A percentile compares a stretch with the other conserved stretches of the same genome.
phyloP scores from a whole-genome alignment of 2,888 invertebrate species.

The Brachyptera putata region DNA sequence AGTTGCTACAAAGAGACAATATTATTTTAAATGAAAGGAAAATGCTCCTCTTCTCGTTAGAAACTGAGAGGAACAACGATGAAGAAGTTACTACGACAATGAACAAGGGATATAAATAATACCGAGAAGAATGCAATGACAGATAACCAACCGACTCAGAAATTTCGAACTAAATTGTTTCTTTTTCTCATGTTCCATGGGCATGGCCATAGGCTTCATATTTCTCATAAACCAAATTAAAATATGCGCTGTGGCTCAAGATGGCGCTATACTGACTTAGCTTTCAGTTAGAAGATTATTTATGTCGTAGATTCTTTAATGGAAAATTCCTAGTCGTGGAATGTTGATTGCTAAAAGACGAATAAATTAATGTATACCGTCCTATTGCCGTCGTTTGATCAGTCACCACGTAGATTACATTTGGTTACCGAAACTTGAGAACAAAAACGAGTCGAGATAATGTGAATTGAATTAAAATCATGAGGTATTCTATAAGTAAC shows the following conservation, averaged over 20 bases:
- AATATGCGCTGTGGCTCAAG: conserved; percentile 10
- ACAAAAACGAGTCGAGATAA: too few relatives aligned
- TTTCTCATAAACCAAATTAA: conserved; percentile 19
- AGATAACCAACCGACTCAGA: conserved; percentile 14
- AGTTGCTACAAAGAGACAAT: too few relatives aligned
- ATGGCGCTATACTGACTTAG: not conserved
- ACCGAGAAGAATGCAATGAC: conserved; percentile 7
- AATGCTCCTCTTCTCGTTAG: not conserved
- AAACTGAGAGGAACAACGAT: conserved; percentile 1
- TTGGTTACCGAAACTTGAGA: not conserved
- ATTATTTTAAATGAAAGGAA: not conserved
- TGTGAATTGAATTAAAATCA: too few relatives aligned
- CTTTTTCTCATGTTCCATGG: conserved; percentile 17
- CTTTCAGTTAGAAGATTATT: not conserved
- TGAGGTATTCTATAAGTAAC: too few relatives aligned
- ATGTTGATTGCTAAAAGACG: conserved; percentile 19
- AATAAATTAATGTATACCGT: conserved; percentile 15
- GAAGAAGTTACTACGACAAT: conserved; percentile 13
- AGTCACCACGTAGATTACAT: not conserved
- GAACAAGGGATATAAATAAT: not conserved
- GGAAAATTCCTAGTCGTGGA: conserved; percentile 13
- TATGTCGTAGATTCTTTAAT: conserved; percentile 16
- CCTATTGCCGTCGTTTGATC: conserved; percentile 7
- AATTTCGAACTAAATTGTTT: conserved; percentile 15
- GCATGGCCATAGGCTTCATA: conserved; percentile 14